Percentiles rank a stretch among this genome's conserved stretches.
Conservation (phyloP, 2,797 vertebrate genomes). For the Valencia hispanica region DNA sequence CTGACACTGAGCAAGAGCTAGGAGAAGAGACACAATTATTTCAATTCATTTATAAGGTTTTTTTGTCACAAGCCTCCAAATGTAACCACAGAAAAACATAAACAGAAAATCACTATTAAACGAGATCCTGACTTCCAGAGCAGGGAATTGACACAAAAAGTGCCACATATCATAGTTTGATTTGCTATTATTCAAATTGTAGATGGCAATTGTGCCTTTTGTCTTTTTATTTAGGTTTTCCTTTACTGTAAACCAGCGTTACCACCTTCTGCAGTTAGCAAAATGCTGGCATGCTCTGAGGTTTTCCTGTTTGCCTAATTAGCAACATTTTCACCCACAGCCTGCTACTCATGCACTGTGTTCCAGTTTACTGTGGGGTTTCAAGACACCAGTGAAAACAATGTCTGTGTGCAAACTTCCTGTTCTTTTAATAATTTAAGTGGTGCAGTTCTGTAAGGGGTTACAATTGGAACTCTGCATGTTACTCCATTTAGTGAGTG, state of each 20-base stretch:
- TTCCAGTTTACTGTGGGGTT: constrained; percentile 2
- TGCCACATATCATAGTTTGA: neutral
- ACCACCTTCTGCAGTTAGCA: constrained; percentile 34
- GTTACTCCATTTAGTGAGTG: neutral
- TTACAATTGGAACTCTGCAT: neutral
- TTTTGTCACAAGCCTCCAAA: neutral
- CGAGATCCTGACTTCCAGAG: neutral
- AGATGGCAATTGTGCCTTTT: neutral
- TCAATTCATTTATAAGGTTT: neutral
- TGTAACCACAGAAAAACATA: neutral
- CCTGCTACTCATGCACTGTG: constrained; percentile 5
- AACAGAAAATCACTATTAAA: neutral
- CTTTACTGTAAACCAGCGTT: neutral
- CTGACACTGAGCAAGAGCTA: neutral
- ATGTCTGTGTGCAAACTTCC: constrained; percentile 25
- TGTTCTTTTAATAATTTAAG: neutral
- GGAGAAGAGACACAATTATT: neutral
- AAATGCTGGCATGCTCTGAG: constrained; percentile 26
- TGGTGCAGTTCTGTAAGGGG: neutral
- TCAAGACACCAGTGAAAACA: neutral
- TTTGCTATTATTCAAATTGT: neutral
- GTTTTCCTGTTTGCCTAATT: constrained; percentile 51
- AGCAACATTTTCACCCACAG: constrained; percentile 33
- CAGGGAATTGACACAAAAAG: neutral
- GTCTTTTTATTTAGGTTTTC: too few relatives aligned